phyloP scores from a whole-genome alignment of 2,113 vertebrate genomes.

The Eulemur rufifrons region DNA sequence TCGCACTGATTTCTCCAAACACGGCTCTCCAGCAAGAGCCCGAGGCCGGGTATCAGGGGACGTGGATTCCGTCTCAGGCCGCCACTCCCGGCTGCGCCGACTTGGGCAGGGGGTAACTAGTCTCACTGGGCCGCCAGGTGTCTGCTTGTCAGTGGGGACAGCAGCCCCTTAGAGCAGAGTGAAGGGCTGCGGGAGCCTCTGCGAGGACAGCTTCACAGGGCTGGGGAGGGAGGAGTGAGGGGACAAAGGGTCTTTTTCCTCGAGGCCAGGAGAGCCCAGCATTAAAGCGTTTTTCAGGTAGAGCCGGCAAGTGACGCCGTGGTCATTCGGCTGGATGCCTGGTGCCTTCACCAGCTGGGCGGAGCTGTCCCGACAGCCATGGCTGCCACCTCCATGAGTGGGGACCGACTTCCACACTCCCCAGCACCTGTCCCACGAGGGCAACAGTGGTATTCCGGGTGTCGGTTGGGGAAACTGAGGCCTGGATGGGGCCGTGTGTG shows the following conservation, averaged over 20 bases:
- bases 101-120: not conserved
- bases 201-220: accelerated
- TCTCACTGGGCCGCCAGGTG: accelerated
- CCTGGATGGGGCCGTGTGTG: accelerated
- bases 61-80: accelerated
- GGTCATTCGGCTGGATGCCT: accelerated
- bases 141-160: too few species aligned
- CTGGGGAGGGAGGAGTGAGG: too few species aligned
- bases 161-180: accelerated
- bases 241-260: accelerated
- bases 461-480: accelerated
- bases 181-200: accelerated
- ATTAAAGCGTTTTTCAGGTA: too few species aligned
- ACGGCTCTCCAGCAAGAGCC: accelerated
- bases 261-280: accelerated
- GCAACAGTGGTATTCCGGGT: not conserved
- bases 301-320: not conserved
- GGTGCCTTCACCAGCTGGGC: not conserved
- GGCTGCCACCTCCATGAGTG: not conserved
- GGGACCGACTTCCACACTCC: accelerated
- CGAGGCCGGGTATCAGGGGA: not conserved
- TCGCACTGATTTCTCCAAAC: accelerated
- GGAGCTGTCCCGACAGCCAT: accelerated
- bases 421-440: not conserved
- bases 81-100: accelerated